Conservation (phyloP, 1,140 invertebrate genomes). For the Phthorimaea operculella region DNA sequence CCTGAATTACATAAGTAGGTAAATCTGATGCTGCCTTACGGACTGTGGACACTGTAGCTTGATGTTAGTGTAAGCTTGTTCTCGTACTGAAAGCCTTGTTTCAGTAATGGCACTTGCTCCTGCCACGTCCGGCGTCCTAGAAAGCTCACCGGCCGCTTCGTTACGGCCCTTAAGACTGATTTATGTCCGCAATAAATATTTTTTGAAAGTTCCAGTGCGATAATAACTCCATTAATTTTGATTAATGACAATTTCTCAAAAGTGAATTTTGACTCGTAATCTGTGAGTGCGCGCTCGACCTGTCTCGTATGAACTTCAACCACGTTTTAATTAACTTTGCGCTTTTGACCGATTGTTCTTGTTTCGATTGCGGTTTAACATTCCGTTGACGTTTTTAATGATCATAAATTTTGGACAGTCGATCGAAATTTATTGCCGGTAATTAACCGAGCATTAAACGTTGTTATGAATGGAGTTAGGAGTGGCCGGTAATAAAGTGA, state of each 20-base stretch:
- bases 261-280: conserved; percentile 54
- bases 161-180: conserved; percentile 62
- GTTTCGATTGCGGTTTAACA: conserved; percentile 32
- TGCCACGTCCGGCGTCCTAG: conserved; percentile 39
- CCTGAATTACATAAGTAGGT: too few species aligned
- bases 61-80: too few species aligned
- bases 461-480: neutral
- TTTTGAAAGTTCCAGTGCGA: conserved; percentile 63
- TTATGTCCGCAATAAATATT: conserved; percentile 64
- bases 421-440: conserved; percentile 5
- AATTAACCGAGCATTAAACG: neutral
- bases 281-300: conserved; percentile 26
- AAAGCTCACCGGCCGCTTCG: conserved; percentile 51
- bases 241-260: conserved; percentile 65
- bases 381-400: conserved; percentile 16
- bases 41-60: too few species aligned
- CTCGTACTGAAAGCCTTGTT: too few species aligned
- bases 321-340: conserved; percentile 54
- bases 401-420: conserved; percentile 10
- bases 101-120: conserved; percentile 30
- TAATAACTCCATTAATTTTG: conserved; percentile 68
- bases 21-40: too few species aligned
- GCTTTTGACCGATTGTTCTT: conserved; percentile 46
- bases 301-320: conserved; percentile 36
- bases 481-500: conserved; percentile 1